A percentile compares a stretch with the other conserved stretches of the same genome.
These are phyloP conservation scores for Lithophane socia DNA, from an alignment of 2,888 invertebrate genomes.

Conservation along the genomic window DNA sequence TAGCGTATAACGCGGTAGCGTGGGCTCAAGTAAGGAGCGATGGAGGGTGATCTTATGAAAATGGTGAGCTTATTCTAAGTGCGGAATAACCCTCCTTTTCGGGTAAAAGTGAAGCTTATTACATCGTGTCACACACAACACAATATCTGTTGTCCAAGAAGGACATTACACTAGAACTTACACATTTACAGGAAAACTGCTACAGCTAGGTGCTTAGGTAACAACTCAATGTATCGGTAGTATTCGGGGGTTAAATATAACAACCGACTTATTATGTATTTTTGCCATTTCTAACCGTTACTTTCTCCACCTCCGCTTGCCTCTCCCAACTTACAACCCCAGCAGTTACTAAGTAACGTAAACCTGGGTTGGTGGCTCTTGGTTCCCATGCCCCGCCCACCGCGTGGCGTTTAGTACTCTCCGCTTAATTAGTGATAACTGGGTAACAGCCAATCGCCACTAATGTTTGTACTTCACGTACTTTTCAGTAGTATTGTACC, in stretches of 20 bases:
- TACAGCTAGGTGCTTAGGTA: too few species aligned
- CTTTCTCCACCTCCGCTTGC: conserved; percentile 1
- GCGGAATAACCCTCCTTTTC: too few species aligned
- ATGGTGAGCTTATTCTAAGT: too few species aligned
- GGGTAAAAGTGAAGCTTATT: too few species aligned
- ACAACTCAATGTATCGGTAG: too few species aligned
- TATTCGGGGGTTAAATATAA: too few species aligned
- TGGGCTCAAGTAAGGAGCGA: conserved; percentile 56
- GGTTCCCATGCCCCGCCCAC: conserved; percentile 85
- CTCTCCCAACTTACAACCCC: conserved; percentile 29
- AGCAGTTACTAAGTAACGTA: conserved; percentile 27
- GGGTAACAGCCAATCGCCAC: conserved; percentile 75
- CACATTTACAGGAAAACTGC: too few species aligned
- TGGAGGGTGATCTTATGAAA: conserved; percentile 1
- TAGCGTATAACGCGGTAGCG: conserved; percentile 73
- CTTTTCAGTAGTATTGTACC: conserved; percentile 22
- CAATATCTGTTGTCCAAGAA: too few species aligned
- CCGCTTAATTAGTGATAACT: conserved; percentile 74
- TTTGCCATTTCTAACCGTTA: not conserved
- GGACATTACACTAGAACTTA: too few species aligned
- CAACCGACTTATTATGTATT: too few species aligned
- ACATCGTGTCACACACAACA: too few species aligned
- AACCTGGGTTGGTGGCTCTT: conserved; percentile 44
- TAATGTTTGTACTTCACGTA: conserved; percentile 64
- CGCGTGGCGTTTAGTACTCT: conserved; percentile 62